These are phyloP conservation scores for Enteromius unitaeniatus DNA, from an alignment of 2,797 vertebrate species.

Conservation along the genomic window DNA sequence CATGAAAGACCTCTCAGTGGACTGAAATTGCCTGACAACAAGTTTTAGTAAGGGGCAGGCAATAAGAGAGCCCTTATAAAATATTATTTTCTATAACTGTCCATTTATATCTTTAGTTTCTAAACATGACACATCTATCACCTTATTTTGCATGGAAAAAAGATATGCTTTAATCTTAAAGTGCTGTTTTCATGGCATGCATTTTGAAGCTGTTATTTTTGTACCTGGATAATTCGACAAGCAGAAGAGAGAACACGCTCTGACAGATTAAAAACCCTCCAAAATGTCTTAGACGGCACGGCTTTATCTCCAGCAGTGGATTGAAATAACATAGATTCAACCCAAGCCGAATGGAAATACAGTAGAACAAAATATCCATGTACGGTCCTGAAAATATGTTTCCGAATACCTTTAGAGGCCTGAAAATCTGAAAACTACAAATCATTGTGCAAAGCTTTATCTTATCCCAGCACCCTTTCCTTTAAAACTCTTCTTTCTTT, in stretches of 20 bases:
- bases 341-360: constrained; percentile 5
- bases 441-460: constrained; percentile 41
- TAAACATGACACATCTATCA: constrained; percentile 30
- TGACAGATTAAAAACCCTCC: constrained; percentile 25
- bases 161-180: not conserved
- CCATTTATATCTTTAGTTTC: constrained; percentile 34
- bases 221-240: not conserved
- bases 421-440: constrained; percentile 34
- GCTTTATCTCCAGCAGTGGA: not conserved
- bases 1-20: constrained; percentile 46
- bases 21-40: constrained; percentile 38
- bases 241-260: not conserved
- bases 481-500: constrained; percentile 37
- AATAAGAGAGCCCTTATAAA: constrained; percentile 16
- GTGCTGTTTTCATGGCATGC: constrained; percentile 2
- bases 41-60: constrained; percentile 20
- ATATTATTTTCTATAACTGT: constrained; percentile 29
- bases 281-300: not conserved
- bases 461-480: constrained; percentile 26
- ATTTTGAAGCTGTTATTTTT: constrained; percentile 13
- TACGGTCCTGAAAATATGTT: constrained; percentile 19
- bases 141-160: not conserved
- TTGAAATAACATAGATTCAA: constrained; percentile 7
- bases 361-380: constrained; percentile 23
- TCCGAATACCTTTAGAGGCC: constrained; percentile 18